These are phyloP conservation scores for Cantharis lateralis DNA, from an alignment of 2,888 invertebrate genomes.

Conservation along the genomic window DNA sequence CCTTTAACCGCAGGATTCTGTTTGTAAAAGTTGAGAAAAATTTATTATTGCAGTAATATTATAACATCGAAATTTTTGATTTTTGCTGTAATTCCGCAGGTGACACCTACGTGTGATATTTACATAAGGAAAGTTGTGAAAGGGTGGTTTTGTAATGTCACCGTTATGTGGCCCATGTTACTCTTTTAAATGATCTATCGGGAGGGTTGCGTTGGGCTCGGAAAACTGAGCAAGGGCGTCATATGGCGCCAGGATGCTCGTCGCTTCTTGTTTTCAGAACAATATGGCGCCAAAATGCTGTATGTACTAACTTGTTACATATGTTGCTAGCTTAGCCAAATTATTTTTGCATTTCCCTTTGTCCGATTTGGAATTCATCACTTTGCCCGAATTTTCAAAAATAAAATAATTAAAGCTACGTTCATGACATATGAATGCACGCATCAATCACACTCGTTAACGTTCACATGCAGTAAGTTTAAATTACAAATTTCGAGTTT, in stretches of 20 bases:
- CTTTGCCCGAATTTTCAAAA: background rate
- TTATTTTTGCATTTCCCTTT: background rate
- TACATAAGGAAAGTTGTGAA: background rate
- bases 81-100: background rate
- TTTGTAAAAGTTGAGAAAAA: constrained; percentile 17
- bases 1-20: constrained; percentile 18
- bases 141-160: background rate
- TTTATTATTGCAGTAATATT: constrained; percentile 7
- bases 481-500: background rate
- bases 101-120: background rate
- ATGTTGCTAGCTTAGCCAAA: background rate
- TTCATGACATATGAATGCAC: background rate
- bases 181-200: constrained; percentile 20
- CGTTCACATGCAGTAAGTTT: background rate
- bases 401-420: background rate
- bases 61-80: background rate
- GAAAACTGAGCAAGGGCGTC: constrained; percentile 32
- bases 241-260: constrained; percentile 42
- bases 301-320: constrained; percentile 11
- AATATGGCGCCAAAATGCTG: constrained; percentile 32
- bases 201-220: constrained; percentile 19
- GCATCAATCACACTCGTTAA: background rate
- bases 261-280: constrained; percentile 37
- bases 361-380: background rate
- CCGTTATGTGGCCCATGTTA: constrained; percentile 4